A percentile compares a stretch with the other conserved stretches of the same genome.
These are phyloP conservation scores for Callitettix versicolor DNA, from an alignment of 1,140 invertebrate species.

Conservation along the genomic window DNA sequence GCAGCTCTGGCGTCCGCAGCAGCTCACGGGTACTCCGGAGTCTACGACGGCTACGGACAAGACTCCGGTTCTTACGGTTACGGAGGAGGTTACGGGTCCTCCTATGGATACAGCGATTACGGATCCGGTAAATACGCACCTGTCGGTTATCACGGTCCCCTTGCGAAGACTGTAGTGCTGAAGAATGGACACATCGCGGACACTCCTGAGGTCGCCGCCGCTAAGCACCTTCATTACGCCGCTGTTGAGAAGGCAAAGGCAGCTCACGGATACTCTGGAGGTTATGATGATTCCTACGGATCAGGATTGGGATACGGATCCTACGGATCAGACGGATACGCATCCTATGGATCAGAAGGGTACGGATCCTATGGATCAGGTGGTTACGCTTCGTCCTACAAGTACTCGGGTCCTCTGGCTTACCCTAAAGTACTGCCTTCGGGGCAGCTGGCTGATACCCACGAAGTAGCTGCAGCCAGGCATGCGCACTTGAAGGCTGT, in stretches of 20 bases:
- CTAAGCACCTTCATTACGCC: slow-evolving; percentile 22
- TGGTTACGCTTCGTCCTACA: background rate
- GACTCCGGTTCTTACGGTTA: too few relatives aligned
- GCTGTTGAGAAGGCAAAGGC: slow-evolving; percentile 15
- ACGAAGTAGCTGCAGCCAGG: slow-evolving; percentile 21
- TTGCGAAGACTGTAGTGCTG: background rate
- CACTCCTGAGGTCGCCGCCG: slow-evolving; percentile 23
- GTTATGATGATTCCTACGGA: too few relatives aligned
- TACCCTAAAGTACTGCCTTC: background rate
- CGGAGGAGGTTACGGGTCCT: too few relatives aligned
- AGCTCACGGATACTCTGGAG: slow-evolving; percentile 13
- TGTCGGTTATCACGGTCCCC: background rate
- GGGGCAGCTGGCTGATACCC: slow-evolving; percentile 10
- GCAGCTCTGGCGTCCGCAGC: slow-evolving; percentile 10
- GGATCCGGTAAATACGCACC: too few relatives aligned
- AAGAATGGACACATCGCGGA: slow-evolving; percentile 17
- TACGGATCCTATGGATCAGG: background rate
- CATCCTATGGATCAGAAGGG: too few relatives aligned
- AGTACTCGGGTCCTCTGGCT: slow-evolving; percentile 1
- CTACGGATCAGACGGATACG: too few relatives aligned
- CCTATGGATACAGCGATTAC: too few relatives aligned
- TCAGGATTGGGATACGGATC: too few relatives aligned
- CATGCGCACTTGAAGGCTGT: slow-evolving; percentile 17
- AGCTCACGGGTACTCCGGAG: slow-evolving; percentile 2
- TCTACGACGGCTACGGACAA: too few relatives aligned